Percentiles rank a stretch among this genome's conserved stretches.
Evolutionary conservation across 2,797 vertebrate genomes (phyloP).

Genomic region (Trachops cirrhosus): DNA sequence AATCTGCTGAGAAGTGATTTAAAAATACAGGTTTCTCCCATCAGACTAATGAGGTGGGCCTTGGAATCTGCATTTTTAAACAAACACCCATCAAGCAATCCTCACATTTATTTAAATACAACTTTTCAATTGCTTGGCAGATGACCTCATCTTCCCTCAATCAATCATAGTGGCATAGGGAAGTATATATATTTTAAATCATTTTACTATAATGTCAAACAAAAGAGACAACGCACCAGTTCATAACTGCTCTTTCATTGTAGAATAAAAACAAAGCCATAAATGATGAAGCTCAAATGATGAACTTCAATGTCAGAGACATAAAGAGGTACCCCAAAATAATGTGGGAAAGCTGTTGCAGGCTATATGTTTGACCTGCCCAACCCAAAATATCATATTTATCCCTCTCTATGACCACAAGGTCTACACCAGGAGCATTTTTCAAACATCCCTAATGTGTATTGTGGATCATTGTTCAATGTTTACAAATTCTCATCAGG

Average conservation of each 20-base stretch:
- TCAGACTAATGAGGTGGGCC: not conserved
- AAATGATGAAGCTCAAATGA: not conserved
- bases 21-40: not conserved
- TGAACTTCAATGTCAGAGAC: not conserved
- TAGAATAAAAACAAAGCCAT: constrained; percentile 18
- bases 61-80: constrained; percentile 3
- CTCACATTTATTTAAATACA: not conserved
- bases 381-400: not conserved
- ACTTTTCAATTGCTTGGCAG: not conserved
- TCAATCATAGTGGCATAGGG: not conserved
- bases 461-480: not conserved
- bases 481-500: not conserved
- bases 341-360: not conserved
- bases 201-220: not conserved
- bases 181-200: not conserved
- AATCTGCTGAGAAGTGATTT: not conserved
- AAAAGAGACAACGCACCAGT: not conserved
- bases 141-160: not conserved
- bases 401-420: not conserved
- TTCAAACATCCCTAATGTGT: not conserved
- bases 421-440: not conserved
- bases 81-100: not conserved
- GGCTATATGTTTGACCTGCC: not conserved
- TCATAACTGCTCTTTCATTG: not conserved
- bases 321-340: not conserved